Evolutionary conservation across 1,140 invertebrate species (phyloP), one percentile per base, ranked within the genome.

Genomic region (Pogonomyrmex barbatus): DNA sequence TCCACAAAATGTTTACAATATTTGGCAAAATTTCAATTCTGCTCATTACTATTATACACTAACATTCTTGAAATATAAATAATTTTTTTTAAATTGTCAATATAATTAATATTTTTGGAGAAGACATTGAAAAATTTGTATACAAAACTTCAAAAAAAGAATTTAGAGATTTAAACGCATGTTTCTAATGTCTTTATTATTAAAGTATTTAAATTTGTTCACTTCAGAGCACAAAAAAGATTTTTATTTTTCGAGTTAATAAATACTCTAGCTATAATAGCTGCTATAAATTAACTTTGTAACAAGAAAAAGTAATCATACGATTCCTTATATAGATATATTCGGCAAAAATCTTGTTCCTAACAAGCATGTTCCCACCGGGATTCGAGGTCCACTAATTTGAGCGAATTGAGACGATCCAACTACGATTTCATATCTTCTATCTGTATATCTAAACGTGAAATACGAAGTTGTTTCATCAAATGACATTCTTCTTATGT

Each of bases 391-490:
- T 81, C 45, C 30, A 45, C 9, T 30, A 58, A 71, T 47, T 82
- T 47, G 8, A 17, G 17, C 9, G 45, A 67, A 79, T 42, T 24
- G 33, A 42, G n/a, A 70, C 5, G 39, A 82, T 71, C 17, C 39
- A 12, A 4, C 30, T 56, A 82, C 30, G 50, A 56, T 82, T 42
- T 71, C 17, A 54, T 71, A 71, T n/a, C 67, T 82, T 42, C 30
- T 17, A 56, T 63, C 14, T 9, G 47, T 45, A 24, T 70, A 71
- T 70, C 33, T 68, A 50, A 71, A 58, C 42, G 9, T 14, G 5
- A 14, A 50, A 10, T 78, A 65, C 50, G 30, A 47, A 36, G 33
- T 30, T 67, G 33, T 24, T 39, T 17, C 62, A 1, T 2, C 24
- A 8, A 65, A 65, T 67, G 67, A 67, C 0, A 39, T 79, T 52